Base-by-base conservation (phyloP, 35 echinoderm and acorn worm genomes). In the Stichopus chloronotus region DNA sequence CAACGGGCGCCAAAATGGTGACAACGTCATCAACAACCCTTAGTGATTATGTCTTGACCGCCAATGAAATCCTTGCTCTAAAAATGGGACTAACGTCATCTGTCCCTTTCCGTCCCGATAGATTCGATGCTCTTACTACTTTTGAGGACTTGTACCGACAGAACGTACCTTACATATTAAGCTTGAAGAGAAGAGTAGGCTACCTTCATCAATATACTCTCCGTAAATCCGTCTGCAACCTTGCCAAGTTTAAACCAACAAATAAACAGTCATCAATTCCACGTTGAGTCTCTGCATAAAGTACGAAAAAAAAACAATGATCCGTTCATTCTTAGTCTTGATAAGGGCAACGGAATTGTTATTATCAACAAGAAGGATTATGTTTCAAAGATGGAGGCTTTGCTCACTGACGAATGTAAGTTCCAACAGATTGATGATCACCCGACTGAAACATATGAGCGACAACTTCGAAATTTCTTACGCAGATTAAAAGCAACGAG, bases 61-160 rank as follows among this genome's bases (percentile, higher is more conserved):
- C 72, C 25, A 8, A 76, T 76, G 72, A 76, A 76, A 76, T 76
- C 19, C 19, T 17, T 76, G 72, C 72, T 11, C 4, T 76, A 11
- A 24, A 76, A 76, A 24, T 24, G 25, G 72, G 72, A 21, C 72
- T 76, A 24, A 76, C 72, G 9, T 76, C 72, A 76, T 76, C 72
- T 76, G 72, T 76, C 11, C 71, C 71, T 23, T 76, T 76, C n/a
- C 72, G 17, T 8, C 25, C 5, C 6, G 72, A 17, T 76, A 76
- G 72, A 76, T 21, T 76, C 0, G 4, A 76, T 76, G 72, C 10
- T 76, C 25, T 76, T 24, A 76, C 72, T 17, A 76, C 72, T 76
- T 76, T 76, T 76, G 71, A 76, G 71, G 71, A 76, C 17, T 76
- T 76, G 16, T 76, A 76, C 71, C 71, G n/a, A n/a, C n/a, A 7